Base-by-base conservation (phyloP, 2,113 vertebrate genomes). In the Anhinga rufa region DNA sequence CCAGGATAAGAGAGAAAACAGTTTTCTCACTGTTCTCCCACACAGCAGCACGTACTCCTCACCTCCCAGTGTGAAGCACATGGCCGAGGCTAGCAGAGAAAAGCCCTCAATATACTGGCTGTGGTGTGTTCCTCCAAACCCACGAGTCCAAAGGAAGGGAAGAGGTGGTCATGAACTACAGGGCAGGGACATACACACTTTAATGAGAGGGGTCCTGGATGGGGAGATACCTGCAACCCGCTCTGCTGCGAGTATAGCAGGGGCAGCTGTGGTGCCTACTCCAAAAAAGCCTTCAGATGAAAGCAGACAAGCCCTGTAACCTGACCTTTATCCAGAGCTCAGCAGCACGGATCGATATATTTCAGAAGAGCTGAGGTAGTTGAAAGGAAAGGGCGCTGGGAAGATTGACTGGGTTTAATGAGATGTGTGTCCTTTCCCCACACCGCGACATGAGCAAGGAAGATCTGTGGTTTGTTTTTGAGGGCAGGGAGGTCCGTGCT, bases 361-460 rank as follows among this genome's bases (percentile, higher is more conserved):
- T 75, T 51, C 66, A 46, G 85, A 71, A 82, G 55, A 42, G 74
- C 85, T 82, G 74, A 48, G 61, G 36, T 14, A 7, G 74, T 32
- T 22, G 76, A 42, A 82, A 66, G 48, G 70, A 81, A 95, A 94
- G 77, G 88, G 57, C 14, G 0, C 26, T 0, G 3, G 42, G 36
- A 15, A 34, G 64, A 60, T 34, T 20, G 83, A 6, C 70, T 22
- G 51, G 55, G 55, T 72, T 51, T 87, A 83, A 92, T 69, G 90
- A 90, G 77, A 38, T 19, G 55, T 0, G 2, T 36, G 68, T 82
- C 71, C 76, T 92, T 82, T 68, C 52, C 22, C 38, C 9, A 22
- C 1, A 2, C 64, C 5, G 1, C 1, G 5, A 15, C 3, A 21
- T 1, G 4, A 0, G 11, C 1, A 2, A 16, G 68, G 42, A 60